Base-by-base conservation (phyloP, 1,140 invertebrate species). In the Leptonema lineaticorne region DNA sequence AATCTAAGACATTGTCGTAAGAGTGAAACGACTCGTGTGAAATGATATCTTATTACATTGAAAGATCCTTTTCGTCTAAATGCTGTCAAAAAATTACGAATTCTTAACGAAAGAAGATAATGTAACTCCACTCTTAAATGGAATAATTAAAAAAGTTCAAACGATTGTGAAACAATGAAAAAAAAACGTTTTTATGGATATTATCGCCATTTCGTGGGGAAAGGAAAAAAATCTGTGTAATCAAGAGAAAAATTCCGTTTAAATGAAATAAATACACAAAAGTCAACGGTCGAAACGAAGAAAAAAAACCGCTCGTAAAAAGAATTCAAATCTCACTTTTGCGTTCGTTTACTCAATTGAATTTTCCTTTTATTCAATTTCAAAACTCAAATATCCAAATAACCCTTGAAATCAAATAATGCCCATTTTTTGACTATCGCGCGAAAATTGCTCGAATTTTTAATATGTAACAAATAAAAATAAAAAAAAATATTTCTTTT, bases 331-430 rank as follows among this genome's bases (percentile, higher is more conserved):
- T 22, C 24, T 26, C 50, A 22, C 22, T 48, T 53, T 53, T 53
- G 11, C 50, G 50, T 53, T 53, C 50, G 50, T 26, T 53, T 53
- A 26, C 50, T 53, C 50, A 26, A 53, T 53, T 24, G 22, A 53
- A 53, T 53, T 53, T 53, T 24, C 50, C 50, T 24, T 53, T 53
- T 53, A 53, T 53, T 53, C 50, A 20, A 53, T 53, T 53, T 26
- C 50, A 7, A 24, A 53, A 53, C 22, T 26, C 50, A 53, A 53
- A 53, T 24, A 53, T 53, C 27, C 50, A 24, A 53, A 53, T 53
- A 53, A 53, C 50, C 50, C 50, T 53, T 26, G 24, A 53, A 53
- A 53, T 53, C 50, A 24, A 53, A 53, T 53, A 53, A 53, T 53
- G 27, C 50, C 20, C 50, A 24, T 26, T 26, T 41, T 41, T 16